phyloP scores from a whole-genome alignment of 2,888 invertebrate genomes.

The Leptinotarsa peninsularis region DNA sequence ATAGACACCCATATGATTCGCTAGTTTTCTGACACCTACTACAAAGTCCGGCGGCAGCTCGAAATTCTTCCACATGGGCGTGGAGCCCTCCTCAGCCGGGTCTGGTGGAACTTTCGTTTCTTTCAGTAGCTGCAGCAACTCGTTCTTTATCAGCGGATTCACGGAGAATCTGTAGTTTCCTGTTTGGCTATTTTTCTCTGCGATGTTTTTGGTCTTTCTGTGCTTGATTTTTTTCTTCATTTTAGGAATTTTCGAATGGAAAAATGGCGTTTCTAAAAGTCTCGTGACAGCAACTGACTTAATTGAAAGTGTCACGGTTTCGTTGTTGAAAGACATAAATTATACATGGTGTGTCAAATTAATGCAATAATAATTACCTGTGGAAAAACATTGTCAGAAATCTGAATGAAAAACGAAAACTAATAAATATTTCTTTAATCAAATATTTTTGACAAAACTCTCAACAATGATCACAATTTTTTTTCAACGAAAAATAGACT shows the following conservation, averaged over 20 bases:
- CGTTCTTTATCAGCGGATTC: slow-evolving; percentile 46
- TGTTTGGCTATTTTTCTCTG: slow-evolving; percentile 40
- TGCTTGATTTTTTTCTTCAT: slow-evolving; percentile 43
- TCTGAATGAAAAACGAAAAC: slow-evolving; percentile 12
- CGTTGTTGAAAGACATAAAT: not conserved
- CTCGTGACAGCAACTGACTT: slow-evolving; percentile 16
- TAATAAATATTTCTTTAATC: slow-evolving; percentile 52
- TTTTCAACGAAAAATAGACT: slow-evolving; percentile 54
- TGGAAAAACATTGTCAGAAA: not conserved
- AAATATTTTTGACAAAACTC: slow-evolving; percentile 54
- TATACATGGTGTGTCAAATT: not conserved
- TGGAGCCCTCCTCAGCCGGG: slow-evolving; percentile 30
- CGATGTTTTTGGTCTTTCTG: slow-evolving; percentile 42
- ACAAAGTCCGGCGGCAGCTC: slow-evolving; percentile 42
- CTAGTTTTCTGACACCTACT: slow-evolving; percentile 33
- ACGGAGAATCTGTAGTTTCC: slow-evolving; percentile 43
- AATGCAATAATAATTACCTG: no score
- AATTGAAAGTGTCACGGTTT: not conserved
- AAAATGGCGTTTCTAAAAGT: slow-evolving; percentile 18
- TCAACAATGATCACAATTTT: slow-evolving; percentile 53
- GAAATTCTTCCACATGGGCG: slow-evolving; percentile 41
- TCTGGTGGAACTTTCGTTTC: slow-evolving; percentile 37
- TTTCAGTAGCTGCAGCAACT: slow-evolving; percentile 45
- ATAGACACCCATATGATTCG: slow-evolving; percentile 39
- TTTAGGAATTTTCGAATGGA: slow-evolving; percentile 29